phyloP scores from a whole-genome alignment of 1,140 invertebrate species.

The Leptinotarsa defecta region DNA sequence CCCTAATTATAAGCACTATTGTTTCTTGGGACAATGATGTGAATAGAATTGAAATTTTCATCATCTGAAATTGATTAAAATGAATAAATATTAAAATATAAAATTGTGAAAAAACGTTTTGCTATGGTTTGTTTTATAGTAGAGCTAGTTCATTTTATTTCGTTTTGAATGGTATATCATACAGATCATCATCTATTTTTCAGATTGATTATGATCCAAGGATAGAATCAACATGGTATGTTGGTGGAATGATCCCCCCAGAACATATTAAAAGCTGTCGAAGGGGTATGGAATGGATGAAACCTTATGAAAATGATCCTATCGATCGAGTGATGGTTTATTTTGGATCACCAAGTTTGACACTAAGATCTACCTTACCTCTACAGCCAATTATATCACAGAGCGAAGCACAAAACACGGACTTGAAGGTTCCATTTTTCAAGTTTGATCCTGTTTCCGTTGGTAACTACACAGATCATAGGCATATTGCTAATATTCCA shows the following conservation, averaged over 20 bases:
- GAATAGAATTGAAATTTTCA: too few relatives aligned
- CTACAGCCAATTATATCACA: conserved; percentile 65
- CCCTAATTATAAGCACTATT: too few relatives aligned
- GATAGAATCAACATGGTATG: conserved; percentile 79
- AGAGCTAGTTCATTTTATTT: not conserved
- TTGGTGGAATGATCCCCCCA: conserved; percentile 70
- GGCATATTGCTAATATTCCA: conserved; percentile 74
- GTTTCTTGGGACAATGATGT: too few relatives aligned
- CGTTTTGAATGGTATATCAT: not conserved
- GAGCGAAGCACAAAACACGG: conserved; percentile 62
- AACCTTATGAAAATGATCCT: conserved; percentile 59
- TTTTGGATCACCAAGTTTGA: conserved; percentile 64
- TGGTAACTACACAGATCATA: conserved; percentile 60
- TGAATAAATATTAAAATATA: too few relatives aligned
- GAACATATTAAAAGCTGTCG: conserved; percentile 53
- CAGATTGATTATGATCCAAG: conserved; percentile 74
- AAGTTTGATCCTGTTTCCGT: conserved; percentile 63
- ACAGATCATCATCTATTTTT: conserved; percentile 38
- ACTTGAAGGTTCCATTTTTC: conserved; percentile 62
- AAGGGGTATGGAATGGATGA: conserved; percentile 46
- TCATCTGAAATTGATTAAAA: not conserved
- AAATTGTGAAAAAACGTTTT: not conserved
- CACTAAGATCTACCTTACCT: conserved; percentile 64
- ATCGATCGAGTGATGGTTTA: conserved; percentile 72
- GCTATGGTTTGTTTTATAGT: not conserved